Conservation (phyloP, 2,113 vertebrate genomes). For the Enhydra lutris region DNA sequence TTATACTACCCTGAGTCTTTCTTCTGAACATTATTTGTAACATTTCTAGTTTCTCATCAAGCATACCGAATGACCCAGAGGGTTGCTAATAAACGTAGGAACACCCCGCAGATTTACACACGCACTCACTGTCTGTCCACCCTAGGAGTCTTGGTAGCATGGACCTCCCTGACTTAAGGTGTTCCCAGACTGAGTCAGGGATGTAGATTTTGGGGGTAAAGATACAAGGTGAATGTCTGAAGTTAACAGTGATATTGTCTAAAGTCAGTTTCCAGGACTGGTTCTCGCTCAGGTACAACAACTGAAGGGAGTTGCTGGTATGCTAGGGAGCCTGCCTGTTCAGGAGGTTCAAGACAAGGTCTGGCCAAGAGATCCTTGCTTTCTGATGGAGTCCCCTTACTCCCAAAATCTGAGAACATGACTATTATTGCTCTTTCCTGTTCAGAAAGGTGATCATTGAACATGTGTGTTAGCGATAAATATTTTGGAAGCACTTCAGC, state of each 20-base stretch:
- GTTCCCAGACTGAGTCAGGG: neutral
- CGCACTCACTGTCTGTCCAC: neutral
- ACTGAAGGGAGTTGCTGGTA: neutral
- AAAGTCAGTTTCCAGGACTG: neutral
- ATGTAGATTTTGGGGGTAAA: neutral
- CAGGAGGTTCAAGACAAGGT: neutral
- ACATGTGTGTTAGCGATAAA: neutral
- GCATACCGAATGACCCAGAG: neutral
- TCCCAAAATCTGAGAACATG: neutral
- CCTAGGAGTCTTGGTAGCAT: neutral
- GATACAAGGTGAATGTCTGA: neutral
- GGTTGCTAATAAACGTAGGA: neutral
- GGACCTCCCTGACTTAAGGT: neutral
- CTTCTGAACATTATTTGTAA: constrained; percentile 16
- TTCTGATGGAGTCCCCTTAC: neutral
- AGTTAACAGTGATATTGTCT: neutral
- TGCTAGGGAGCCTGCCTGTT: neutral
- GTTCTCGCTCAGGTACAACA: neutral
- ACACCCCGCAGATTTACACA: too few relatives aligned
- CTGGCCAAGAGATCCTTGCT: neutral
- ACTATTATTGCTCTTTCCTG: neutral
- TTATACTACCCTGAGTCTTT: neutral
- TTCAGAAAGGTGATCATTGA: neutral
- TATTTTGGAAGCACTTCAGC: neutral
- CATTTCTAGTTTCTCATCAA: neutral